Base-by-base conservation (phyloP, 2,888 invertebrate species). In the Synergus itoensis region DNA sequence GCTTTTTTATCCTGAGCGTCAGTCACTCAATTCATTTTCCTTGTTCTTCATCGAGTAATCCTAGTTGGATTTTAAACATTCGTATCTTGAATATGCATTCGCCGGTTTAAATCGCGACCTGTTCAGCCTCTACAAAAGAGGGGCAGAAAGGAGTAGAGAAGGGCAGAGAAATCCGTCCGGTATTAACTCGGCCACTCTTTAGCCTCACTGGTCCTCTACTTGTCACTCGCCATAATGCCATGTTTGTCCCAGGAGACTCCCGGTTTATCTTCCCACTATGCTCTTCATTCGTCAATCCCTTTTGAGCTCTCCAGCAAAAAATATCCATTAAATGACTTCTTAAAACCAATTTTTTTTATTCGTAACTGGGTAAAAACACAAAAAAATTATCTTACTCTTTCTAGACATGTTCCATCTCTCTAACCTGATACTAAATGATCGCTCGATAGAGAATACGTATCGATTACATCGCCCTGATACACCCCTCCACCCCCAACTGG, bases 81-180 rank as follows among this genome's bases (percentile, higher is more conserved):
- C 90, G 89, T 91, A 90, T 91, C 90, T 89, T 87, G 88, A 88
- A 87, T 89, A 89, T 88, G 89, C 90, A 90, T 90, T 90, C 89
- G 83, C 86, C 85, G 87, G 84, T 88, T 87, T 87, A 86, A 84
- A 86, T 80, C 85, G 75, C 60, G 78, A 75, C 62, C 28, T 9
- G 28, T 75, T 60, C 48, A 73, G 12, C 53, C 48, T 73, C n/a
- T 73, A n/a, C 40, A 36, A 48, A 77, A 81, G 79, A 78, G 73
- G 81, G 40, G 65, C 82, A 64, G 83, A 82, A 73, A 80, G 83
- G 80, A 21, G 18, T 41, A 63, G 16, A 75, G 78, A 69, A 28
- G 75, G 36, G 41, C 53, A 36, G 16, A 69, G 76, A 43, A 79
- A 79, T 57, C 81, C 80, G 69, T 79, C 79, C 60, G 77, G 87